A percentile compares a stretch with the other conserved stretches of the same genome.
phyloP scores from a whole-genome alignment of 2,797 vertebrate species.

The Chaetodon trifasciatus region DNA sequence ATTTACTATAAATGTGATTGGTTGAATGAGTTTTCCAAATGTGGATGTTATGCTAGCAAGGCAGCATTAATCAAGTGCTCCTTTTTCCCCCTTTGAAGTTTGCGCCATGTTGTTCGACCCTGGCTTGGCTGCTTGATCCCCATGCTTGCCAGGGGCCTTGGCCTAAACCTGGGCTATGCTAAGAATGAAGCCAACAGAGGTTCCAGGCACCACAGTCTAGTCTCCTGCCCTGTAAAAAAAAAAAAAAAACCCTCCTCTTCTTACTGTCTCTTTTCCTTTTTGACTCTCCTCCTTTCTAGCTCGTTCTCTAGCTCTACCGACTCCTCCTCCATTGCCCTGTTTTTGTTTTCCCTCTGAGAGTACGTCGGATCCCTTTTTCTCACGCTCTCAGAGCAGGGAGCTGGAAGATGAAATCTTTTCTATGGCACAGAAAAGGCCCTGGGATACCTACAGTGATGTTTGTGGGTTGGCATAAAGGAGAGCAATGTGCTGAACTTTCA shows the following conservation, averaged over 20 bases:
- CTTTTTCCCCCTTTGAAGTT: constrained; percentile 57
- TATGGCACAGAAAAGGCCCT: constrained; percentile 48
- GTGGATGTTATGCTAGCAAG: constrained; percentile 11
- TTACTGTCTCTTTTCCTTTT: constrained; percentile 32
- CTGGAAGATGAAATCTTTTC: constrained; percentile 61
- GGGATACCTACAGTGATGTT: constrained; percentile 40
- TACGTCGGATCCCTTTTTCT: constrained; percentile 55
- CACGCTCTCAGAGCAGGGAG: constrained; percentile 57
- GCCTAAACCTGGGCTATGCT: constrained; percentile 75
- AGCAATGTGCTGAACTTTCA: constrained; percentile 44
- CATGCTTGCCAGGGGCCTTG: constrained; percentile 51
- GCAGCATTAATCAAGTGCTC: constrained; percentile 34
- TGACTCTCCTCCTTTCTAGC: constrained; percentile 29
- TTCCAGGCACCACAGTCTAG: constrained; percentile 74
- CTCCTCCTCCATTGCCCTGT: constrained; percentile 20
- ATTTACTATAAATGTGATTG: constrained; percentile 13
- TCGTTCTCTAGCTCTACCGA: constrained; percentile 17
- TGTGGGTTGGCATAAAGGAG: constrained; percentile 52
- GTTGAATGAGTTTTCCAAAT: constrained; percentile 35
- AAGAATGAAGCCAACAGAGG: constrained; percentile 71
- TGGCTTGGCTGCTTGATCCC: constrained; percentile 52
- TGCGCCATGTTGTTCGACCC: constrained; percentile 34
- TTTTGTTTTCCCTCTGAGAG: constrained; percentile 63
- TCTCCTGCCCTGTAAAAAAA: constrained; percentile 61
- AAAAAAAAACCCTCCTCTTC: constrained; percentile 37